phyloP scores from a whole-genome alignment of 2,797 vertebrate genomes.

The Hybognathus amarus region DNA sequence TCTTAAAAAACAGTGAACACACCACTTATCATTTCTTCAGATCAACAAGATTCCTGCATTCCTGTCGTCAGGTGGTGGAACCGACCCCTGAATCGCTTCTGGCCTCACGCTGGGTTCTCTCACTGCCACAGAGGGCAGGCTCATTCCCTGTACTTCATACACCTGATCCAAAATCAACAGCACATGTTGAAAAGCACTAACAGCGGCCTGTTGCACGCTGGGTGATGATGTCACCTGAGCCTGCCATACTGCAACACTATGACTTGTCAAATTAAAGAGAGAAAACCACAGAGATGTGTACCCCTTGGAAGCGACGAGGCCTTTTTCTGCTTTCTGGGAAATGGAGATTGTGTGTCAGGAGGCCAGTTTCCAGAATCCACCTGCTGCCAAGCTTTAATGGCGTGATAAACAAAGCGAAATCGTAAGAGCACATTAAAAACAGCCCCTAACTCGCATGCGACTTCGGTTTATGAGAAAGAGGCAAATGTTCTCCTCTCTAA shows the following conservation, averaged over 20 bases:
- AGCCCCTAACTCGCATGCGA: slow-evolving; percentile 43
- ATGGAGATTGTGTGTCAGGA: slow-evolving; percentile 40
- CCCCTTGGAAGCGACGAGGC: slow-evolving; percentile 46
- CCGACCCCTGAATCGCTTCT: slow-evolving; percentile 15
- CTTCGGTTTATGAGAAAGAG: slow-evolving; percentile 53
- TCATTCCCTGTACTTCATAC: slow-evolving; percentile 49
- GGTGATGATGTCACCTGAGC: slow-evolving; percentile 59
- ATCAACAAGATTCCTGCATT: slow-evolving; percentile 43
- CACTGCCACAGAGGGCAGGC: slow-evolving; percentile 50
- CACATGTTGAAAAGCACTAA: slow-evolving; percentile 59
- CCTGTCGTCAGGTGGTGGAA: slow-evolving; percentile 57
- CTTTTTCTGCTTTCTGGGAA: slow-evolving; percentile 52
- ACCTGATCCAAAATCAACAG: slow-evolving; percentile 68
- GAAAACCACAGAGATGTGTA: slow-evolving; percentile 52
- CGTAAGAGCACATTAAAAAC: slow-evolving; percentile 57
- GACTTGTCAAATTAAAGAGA: slow-evolving; percentile 60
- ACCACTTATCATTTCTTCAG: slow-evolving; percentile 33
- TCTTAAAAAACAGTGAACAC: not conserved
- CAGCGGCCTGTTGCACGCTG: slow-evolving; percentile 43
- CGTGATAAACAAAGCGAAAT: slow-evolving; percentile 56
- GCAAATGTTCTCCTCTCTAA: slow-evolving; percentile 39
- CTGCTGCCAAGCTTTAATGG: slow-evolving; percentile 58
- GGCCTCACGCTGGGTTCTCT: slow-evolving; percentile 23
- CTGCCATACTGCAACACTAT: slow-evolving; percentile 48
- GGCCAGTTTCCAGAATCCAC: slow-evolving; percentile 49